These are phyloP conservation scores for Drosophila meridiana DNA, from an alignment of 2,888 invertebrate genomes.

Conservation along the genomic window DNA sequence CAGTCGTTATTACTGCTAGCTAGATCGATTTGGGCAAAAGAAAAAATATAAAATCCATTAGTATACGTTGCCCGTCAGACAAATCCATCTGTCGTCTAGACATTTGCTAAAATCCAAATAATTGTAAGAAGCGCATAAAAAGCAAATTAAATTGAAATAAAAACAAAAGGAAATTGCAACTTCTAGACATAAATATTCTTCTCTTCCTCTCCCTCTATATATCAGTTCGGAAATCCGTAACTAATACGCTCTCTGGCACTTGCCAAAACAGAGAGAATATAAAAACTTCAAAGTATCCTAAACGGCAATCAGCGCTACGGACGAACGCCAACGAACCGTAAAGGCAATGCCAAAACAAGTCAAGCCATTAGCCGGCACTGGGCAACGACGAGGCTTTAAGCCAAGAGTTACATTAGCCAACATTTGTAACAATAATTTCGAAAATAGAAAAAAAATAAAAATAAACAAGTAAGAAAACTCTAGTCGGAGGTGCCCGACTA, in stretches of 20 bases:
- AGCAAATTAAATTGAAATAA: background rate
- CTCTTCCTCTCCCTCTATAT: background rate
- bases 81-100: conserved; percentile 31
- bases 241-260: conserved; percentile 10
- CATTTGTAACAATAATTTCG: conserved; percentile 51
- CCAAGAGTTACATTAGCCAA: conserved; percentile 49
- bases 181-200: background rate
- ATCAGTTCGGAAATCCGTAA: background rate
- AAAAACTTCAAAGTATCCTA: conserved; percentile 44
- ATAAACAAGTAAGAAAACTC: background rate
- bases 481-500: too few relatives aligned
- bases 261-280: conserved; percentile 9
- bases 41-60: conserved; percentile 23
- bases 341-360: conserved; percentile 39
- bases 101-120: background rate
- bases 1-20: background rate
- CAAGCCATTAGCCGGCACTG: conserved; percentile 56
- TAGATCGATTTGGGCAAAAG: conserved; percentile 9
- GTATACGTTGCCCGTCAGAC: conserved; percentile 6
- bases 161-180: background rate
- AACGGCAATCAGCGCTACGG: conserved; percentile 30
- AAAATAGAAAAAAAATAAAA: background rate
- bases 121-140: background rate
- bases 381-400: background rate
- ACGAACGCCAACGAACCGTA: conserved; percentile 58